A percentile compares a stretch with the other conserved stretches of the same genome.
phyloP scores from a whole-genome alignment of 2,797 vertebrate genomes.

The Echiichthys vipera region DNA sequence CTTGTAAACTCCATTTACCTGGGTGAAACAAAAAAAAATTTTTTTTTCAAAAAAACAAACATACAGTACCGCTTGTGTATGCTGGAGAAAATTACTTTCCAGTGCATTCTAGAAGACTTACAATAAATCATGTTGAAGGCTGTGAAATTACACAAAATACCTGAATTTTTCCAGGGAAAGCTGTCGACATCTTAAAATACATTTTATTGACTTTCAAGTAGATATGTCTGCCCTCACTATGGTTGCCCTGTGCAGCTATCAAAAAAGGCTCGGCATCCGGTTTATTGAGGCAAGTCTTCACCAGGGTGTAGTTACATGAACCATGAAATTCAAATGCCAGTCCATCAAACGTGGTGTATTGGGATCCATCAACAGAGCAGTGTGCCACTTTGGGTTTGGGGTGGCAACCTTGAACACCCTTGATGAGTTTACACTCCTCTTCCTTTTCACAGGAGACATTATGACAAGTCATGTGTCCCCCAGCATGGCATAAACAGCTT shows the following conservation, averaged over 20 bases:
- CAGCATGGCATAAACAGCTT: constrained; percentile 74
- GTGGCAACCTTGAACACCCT: constrained; percentile 76
- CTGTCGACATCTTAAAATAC: constrained; percentile 29
- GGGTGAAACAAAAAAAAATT: constrained; percentile 31
- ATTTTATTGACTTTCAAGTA: constrained; percentile 49
- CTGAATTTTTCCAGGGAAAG: constrained; percentile 44
- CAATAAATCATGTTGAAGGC: constrained; percentile 29
- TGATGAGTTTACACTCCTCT: constrained; percentile 70
- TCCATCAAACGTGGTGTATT: constrained; percentile 66
- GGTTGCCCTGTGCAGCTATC: constrained; percentile 27
- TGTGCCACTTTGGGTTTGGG: constrained; percentile 44
- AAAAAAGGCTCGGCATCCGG: constrained; percentile 54
- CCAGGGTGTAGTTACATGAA: constrained; percentile 68
- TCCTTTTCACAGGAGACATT: constrained; percentile 53
- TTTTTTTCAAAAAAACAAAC: constrained; percentile 2
- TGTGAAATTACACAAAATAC: constrained; percentile 35
- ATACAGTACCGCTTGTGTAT: constrained; percentile 7
- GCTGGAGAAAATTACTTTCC: constrained; percentile 6
- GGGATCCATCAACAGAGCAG: constrained; percentile 61
- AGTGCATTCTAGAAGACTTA: constrained; percentile 1
- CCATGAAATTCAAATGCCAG: constrained; percentile 65
- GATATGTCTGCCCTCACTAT: constrained; percentile 13
- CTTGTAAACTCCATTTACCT: constrained; percentile 65
- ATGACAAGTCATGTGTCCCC: constrained; percentile 48
- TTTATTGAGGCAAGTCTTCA: constrained; percentile 34